These are phyloP conservation scores for Tenthredo scrophulariae DNA, from an alignment of 2,888 invertebrate genomes.

Conservation along the genomic window DNA sequence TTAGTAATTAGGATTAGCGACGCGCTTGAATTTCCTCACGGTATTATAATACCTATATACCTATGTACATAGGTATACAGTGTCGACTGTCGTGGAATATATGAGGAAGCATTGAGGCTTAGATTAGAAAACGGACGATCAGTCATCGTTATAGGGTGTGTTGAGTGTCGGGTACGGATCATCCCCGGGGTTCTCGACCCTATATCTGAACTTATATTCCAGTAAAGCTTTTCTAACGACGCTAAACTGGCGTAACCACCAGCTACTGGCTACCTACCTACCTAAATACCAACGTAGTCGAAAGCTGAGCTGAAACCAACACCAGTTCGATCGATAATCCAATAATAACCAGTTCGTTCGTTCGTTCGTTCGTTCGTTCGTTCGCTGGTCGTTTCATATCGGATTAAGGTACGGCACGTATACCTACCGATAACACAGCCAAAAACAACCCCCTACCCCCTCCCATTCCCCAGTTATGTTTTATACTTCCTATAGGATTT, in stretches of 20 bases:
- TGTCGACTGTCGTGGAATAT: neutral
- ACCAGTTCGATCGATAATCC: constrained; percentile 20
- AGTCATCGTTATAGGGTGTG: constrained; percentile 29
- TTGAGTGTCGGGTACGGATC: constrained; percentile 4
- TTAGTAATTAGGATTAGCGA: constrained; percentile 18
- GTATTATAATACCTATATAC: neutral
- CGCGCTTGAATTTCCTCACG: neutral
- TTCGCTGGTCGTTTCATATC: constrained; percentile 38
- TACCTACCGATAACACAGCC: constrained; percentile 22
- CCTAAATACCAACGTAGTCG: constrained; percentile 10
- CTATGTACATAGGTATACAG: neutral
- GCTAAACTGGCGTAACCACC: neutral
- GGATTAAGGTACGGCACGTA: constrained; percentile 17
- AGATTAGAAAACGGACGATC: neutral
- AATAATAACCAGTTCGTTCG: constrained; percentile 27
- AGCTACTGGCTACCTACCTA: neutral
- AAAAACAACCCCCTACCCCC: neutral
- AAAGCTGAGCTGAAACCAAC: neutral
- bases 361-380: constrained; percentile 2
- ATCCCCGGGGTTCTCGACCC: constrained; percentile 13
- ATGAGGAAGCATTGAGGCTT: neutral
- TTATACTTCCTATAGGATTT: constrained; percentile 2
- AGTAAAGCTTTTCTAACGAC: neutral
- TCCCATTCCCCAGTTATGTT: constrained; percentile 3
- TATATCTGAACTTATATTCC: too few relatives aligned